Evolutionary conservation across 1,140 invertebrate genomes (phyloP), one percentile per base, ranked within the genome.

Genomic region (Idris sp.): DNA sequence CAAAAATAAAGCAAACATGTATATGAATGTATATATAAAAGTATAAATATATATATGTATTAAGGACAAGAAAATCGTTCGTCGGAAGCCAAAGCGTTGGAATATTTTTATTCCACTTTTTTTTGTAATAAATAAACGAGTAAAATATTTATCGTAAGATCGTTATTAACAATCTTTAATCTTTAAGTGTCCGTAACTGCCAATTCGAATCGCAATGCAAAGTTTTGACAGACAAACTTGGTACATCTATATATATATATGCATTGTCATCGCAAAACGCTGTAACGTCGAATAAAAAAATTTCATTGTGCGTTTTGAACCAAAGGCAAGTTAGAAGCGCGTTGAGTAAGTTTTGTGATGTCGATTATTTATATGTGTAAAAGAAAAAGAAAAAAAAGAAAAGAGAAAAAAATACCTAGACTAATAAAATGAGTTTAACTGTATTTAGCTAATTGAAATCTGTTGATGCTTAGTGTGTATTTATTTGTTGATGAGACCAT

Each of bases 401-500:
- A n/a, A n/a, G n/a, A n/a, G n/a, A n/a, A n/a, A n/a, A n/a, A n/a
- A n/a, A n/a, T n/a, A n/a, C n/a, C n/a, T n/a, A n/a, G n/a, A n/a
- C n/a, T n/a, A n/a, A n/a, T n/a, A n/a, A n/a, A 73, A 33, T 65
- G 28, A 73, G 51, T 59, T 53, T 46, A 61, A 69, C 14, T 65
- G 53, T 69, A 71, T 67, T 54, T 64, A 67, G 54, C 13, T 59
- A 31, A 43, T 16, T 64, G 43, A 31, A 68, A 64, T 30, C 68
- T 44, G 62, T 68, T 74, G 49, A 74, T 49, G 62, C 62, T 62
- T 74, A 68, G 49, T 62, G 49, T 58, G 51, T 68, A 68, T 74
- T 68, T 67, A 67, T 68, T 54, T 74, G 54, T 59, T 48, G 49
- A 30, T 10, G 40, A 59, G 41, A 16, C 13, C 25, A 35, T 22